Evolutionary conservation across 2,113 vertebrate genomes (phyloP).

Genomic region (Gymnarchus niloticus): DNA sequence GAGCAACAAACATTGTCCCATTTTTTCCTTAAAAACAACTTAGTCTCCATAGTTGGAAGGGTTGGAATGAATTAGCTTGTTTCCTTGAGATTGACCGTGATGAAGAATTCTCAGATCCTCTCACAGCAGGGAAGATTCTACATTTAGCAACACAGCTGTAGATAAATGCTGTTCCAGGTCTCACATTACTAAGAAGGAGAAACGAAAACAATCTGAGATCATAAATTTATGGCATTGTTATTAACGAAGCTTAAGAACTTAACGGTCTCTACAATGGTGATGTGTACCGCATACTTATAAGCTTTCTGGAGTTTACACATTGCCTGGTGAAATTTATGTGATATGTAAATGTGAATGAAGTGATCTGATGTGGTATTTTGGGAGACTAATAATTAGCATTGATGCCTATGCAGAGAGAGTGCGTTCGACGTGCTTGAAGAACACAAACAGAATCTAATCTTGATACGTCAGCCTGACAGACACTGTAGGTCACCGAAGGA

Average conservation of each 20-base stretch:
- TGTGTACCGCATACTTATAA: not conserved
- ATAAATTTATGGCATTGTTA: not conserved
- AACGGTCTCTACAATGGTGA: not conserved
- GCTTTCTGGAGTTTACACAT: not conserved
- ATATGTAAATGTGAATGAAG: not conserved
- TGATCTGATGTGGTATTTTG: not conserved
- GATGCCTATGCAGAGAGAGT: not conserved
- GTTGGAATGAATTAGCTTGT: not conserved
- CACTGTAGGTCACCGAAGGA: not conserved
- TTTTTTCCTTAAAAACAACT: not conserved
- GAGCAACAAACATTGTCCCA: not conserved
- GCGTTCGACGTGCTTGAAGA: not conserved
- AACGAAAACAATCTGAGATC: not conserved
- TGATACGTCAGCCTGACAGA: not conserved
- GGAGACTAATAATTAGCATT: not conserved
- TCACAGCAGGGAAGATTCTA: no score
- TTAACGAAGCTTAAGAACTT: no score
- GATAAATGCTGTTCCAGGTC: no score
- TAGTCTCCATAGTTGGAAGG: not conserved
- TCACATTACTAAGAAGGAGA: no score
- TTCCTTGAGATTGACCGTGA: no score
- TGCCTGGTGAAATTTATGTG: not conserved
- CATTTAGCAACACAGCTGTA: not conserved
- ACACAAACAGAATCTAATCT: not conserved
- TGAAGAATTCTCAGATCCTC: no score